A percentile compares a stretch with the other conserved stretches of the same genome.
These are phyloP conservation scores for Entomyzon cyanotis DNA, from an alignment of 2,113 vertebrate species.

Conservation along the genomic window DNA sequence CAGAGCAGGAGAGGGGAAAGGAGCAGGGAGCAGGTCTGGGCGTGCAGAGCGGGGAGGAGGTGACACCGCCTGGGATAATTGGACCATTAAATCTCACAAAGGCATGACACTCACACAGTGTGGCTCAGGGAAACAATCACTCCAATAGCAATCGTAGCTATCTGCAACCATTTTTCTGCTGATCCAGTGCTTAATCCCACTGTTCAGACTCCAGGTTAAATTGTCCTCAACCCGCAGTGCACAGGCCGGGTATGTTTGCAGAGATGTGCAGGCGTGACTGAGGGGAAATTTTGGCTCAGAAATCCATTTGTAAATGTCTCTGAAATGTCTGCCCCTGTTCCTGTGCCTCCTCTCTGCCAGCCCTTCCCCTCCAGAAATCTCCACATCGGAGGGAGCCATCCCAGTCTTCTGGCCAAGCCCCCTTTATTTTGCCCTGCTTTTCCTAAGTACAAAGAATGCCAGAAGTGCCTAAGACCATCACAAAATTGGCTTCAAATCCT, in stretches of 20 bases:
- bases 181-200: neutral
- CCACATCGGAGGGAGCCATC: accelerated
- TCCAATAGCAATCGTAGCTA: neutral
- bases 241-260: neutral
- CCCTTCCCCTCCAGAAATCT: neutral
- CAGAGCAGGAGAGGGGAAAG: neutral
- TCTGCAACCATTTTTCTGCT: constrained; percentile 3
- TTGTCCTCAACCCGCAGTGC: neutral
- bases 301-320: neutral
- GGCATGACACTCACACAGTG: neutral
- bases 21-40: neutral
- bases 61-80: constrained; percentile 5
- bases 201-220: neutral
- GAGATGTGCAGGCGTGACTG: neutral
- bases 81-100: constrained; percentile 52
- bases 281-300: neutral
- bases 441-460: neutral
- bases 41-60: neutral
- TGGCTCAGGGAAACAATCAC: constrained; percentile 14
- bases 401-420: neutral
- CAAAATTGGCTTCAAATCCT: neutral
- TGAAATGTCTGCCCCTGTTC: neutral
- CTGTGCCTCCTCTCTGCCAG: neutral
- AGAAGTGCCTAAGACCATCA: neutral
- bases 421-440: neutral